These are phyloP conservation scores for Himalopsyche tibetana DNA, from an alignment of 2,888 invertebrate species.

Conservation along the genomic window DNA sequence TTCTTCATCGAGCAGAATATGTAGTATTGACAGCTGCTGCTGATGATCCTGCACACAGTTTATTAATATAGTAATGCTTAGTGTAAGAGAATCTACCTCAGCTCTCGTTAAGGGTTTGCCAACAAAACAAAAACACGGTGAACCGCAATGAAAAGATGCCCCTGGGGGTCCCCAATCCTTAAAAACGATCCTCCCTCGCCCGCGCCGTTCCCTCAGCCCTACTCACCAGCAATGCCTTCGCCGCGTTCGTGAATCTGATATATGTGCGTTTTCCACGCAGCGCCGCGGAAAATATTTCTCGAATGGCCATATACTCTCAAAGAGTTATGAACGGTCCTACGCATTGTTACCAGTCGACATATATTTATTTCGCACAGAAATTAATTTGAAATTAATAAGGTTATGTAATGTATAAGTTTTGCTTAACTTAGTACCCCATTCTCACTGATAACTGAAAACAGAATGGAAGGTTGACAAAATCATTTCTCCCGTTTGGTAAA, in stretches of 20 bases:
- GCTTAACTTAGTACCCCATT: too few species aligned
- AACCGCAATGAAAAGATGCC: conserved; percentile 48
- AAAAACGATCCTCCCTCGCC: neutral
- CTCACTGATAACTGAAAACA: too few species aligned
- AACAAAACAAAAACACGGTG: neutral
- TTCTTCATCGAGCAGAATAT: too few species aligned
- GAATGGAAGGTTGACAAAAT: too few species aligned
- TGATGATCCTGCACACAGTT: too few species aligned
- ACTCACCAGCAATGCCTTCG: neutral
- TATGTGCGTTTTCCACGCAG: conserved; percentile 57
- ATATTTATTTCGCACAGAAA: too few species aligned
- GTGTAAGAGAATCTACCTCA: too few species aligned
- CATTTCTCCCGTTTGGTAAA: too few species aligned
- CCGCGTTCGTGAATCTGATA: conserved; percentile 38
- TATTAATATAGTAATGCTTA: too few species aligned
- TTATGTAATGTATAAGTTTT: too few species aligned
- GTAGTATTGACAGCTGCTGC: too few species aligned
- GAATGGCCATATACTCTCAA: neutral
- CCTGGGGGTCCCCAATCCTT: conserved; percentile 46
- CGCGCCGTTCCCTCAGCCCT: neutral
- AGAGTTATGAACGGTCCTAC: neutral
- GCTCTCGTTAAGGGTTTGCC: neutral
- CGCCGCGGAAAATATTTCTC: conserved; percentile 1
- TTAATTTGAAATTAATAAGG: too few species aligned
- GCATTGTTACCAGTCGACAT: neutral